Percentiles rank a stretch among this genome's conserved stretches.
phyloP scores from a whole-genome alignment of 2,113 vertebrate species.

The Taxidea taxus region DNA sequence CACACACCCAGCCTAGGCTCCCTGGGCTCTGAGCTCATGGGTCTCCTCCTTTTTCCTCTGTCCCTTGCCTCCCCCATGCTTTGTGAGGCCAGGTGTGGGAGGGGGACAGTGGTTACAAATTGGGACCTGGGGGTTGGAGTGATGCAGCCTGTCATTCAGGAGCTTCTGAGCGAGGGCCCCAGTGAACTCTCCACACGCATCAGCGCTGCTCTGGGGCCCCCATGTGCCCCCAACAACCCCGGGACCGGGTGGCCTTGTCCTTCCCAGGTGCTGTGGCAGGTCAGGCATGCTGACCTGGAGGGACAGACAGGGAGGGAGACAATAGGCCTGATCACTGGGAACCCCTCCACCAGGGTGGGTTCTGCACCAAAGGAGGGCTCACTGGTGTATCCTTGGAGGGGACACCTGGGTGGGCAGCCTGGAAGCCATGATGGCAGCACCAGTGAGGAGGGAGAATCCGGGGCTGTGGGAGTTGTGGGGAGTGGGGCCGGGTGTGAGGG shows the following conservation, averaged over 20 bases:
- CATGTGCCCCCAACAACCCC: background rate
- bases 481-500: background rate
- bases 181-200: background rate
- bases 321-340: background rate
- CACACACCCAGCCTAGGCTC: background rate
- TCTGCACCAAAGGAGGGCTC: background rate
- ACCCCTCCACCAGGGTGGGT: background rate
- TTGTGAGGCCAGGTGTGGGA: too few relatives aligned
- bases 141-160: too few relatives aligned
- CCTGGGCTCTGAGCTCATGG: accelerated
- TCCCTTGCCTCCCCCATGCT: background rate
- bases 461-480: background rate
- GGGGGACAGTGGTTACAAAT: background rate
- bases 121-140: accelerated
- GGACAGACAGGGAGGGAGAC: background rate
- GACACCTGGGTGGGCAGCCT: background rate
- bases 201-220: background rate
- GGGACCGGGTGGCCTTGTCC: background rate
- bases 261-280: too few relatives aligned
- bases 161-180: background rate
- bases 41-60: background rate
- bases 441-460: background rate
- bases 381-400: background rate
- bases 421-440: background rate
- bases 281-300: background rate